These are phyloP conservation scores for Piliocolobus tephrosceles DNA, from an alignment of 2,113 vertebrate species.

Conservation along the genomic window DNA sequence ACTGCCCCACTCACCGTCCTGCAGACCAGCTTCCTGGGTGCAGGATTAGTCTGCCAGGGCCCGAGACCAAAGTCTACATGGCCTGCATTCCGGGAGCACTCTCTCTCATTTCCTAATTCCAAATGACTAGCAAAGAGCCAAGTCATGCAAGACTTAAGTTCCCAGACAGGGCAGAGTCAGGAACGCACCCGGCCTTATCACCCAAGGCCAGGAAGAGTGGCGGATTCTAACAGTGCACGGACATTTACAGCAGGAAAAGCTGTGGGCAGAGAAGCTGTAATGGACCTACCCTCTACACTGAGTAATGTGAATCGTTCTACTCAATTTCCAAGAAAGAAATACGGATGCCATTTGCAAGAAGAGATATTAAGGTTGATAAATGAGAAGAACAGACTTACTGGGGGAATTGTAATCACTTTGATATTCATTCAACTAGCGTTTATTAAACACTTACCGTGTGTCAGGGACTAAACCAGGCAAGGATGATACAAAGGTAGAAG, in stretches of 20 bases:
- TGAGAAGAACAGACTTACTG: background rate
- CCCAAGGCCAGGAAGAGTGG: background rate
- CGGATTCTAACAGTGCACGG: fast-evolving
- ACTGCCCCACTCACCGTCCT: background rate
- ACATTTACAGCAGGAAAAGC: background rate
- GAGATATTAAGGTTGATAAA: background rate
- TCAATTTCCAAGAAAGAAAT: background rate
- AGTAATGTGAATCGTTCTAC: background rate
- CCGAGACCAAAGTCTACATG: background rate
- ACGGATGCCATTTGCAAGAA: background rate
- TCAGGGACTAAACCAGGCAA: background rate
- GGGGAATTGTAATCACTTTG: background rate
- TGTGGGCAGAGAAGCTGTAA: background rate
- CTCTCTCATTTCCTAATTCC: background rate
- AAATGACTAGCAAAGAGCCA: background rate
- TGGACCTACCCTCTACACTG: fast-evolving
- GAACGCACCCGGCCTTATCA: background rate
- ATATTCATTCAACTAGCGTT: background rate
- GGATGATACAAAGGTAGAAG: background rate
- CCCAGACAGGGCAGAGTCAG: background rate
- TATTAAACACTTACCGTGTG: background rate
- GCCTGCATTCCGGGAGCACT: no score
- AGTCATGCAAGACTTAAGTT: background rate
- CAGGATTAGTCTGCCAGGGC: background rate
- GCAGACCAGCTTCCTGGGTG: background rate